Evolutionary conservation across 2,797 vertebrate genomes (phyloP), one percentile per base, ranked within the genome.

Genomic region (Platyrinchus mystaceus): DNA sequence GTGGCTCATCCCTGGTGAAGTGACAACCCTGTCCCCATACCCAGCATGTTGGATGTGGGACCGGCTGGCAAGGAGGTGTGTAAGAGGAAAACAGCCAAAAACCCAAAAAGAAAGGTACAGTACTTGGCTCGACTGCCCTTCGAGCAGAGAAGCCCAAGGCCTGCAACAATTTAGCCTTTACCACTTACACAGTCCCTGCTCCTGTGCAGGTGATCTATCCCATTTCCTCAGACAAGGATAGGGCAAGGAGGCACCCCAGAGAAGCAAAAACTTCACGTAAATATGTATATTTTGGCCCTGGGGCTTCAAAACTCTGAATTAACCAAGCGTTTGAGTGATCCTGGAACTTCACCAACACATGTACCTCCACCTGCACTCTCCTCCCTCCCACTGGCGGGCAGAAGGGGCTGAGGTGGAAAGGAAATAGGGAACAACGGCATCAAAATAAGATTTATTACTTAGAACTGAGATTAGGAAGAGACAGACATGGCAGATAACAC

Each of bases 371-470:
- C 78, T 74, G 39, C 0, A 0, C 69, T 62, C 84, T 83, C 69
- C 52, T 75, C 60, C 26, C 39, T 36, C 76, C 59, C 1, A 1
- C 59, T 64, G 77, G 28, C 0, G 1, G 68, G 60, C 66, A 46
- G 28, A 82, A 78, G 64, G 44, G 83, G 64, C n/a, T 0, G 1
- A 26, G 52, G 70, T 69, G 82, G 77, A 90, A 94, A 95, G 87
- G 94, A 96, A 88, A 77, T 89, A 87, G 94, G 84, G 86, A 94
- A 90, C 84, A 74, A 82, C 3, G 5, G 80, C 85, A 83, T 88
- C 91, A 96, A 97, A 96, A 93, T 94, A 96, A 89, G 91, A 90
- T 96, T 97, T 97, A 96, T 97, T 96, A 74, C 77, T 94, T 64
- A 64, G 91, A 95, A 95, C 83, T 1, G 7, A 94, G 77, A 19